Evolutionary conservation across 1,140 invertebrate genomes (phyloP).

Genomic region (Penaeus chinensis): DNA sequence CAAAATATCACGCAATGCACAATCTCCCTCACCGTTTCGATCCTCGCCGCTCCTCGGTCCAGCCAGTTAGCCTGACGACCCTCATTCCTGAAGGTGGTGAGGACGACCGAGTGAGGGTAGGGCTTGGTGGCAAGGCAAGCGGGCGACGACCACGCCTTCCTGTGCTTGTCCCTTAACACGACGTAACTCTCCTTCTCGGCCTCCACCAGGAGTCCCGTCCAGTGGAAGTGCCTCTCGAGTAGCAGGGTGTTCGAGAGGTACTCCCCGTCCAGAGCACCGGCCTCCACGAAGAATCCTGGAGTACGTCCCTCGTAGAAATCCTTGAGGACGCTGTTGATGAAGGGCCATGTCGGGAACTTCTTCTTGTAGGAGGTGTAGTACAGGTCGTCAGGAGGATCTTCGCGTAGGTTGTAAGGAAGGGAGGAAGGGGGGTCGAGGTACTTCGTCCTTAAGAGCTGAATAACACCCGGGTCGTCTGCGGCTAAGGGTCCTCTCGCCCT

Average conservation of each 20-base stretch:
- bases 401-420: conserved; percentile 45
- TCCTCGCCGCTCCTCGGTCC: conserved; percentile 41
- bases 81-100: conserved; percentile 31
- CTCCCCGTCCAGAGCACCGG: conserved; percentile 68
- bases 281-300: conserved; percentile 67
- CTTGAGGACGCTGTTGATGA: conserved; percentile 45
- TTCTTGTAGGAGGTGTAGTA: conserved; percentile 30
- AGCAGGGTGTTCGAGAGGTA: conserved; percentile 67
- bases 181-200: conserved; percentile 65
- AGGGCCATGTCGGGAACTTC: conserved; percentile 35
- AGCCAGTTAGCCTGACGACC: conserved; percentile 1
- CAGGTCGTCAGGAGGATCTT: conserved; percentile 5
- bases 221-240: conserved; percentile 65
- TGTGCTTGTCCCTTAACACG: conserved; percentile 62
- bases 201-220: conserved; percentile 68
- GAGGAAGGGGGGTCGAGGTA: conserved; percentile 42
- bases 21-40: conserved; percentile 38
- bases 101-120: conserved; percentile 66
- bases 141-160: conserved; percentile 56
- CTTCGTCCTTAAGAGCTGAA: background rate
- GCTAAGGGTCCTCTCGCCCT: conserved; percentile 30
- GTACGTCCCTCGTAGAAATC: conserved; percentile 40
- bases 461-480: background rate
- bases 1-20: no score
- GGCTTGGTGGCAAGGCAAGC: conserved; percentile 64